phyloP scores from a whole-genome alignment of 2,113 vertebrate species.

The Osmerus mordax region DNA sequence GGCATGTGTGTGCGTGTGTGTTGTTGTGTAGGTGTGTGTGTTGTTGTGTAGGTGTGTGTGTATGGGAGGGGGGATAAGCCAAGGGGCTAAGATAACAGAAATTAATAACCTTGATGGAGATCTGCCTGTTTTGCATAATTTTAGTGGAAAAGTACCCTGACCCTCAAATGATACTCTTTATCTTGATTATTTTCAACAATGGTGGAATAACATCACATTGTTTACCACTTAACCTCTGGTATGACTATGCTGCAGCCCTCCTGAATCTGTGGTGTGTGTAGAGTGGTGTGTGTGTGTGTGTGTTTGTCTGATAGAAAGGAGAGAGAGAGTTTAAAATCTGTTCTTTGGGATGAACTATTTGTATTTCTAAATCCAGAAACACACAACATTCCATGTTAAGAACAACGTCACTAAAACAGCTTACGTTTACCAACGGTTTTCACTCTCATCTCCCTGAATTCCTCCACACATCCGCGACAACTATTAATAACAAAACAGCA shows the following conservation, averaged over 20 bases:
- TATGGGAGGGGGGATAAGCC: constrained; percentile 40
- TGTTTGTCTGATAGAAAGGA: neutral
- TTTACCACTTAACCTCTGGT: constrained; percentile 48
- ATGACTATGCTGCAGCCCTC: neutral
- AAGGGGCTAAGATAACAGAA: constrained; percentile 56
- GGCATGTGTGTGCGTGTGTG: no score
- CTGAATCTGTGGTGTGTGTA: neutral
- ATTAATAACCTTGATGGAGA: constrained; percentile 61
- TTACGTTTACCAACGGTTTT: no score
- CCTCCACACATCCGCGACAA: no score
- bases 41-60: no score
- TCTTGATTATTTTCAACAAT: constrained; percentile 52
- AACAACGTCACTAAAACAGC: no score
- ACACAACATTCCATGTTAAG: neutral
- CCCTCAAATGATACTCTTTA: constrained; percentile 46
- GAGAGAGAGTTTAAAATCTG: neutral
- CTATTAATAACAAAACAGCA: no score
- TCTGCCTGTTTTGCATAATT: constrained; percentile 51
- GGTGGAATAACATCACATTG: constrained; percentile 32
- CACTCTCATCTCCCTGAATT: no score
- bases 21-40: no score
- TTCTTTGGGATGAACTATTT: neutral
- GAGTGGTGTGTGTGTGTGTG: neutral
- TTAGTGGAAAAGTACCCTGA: constrained; percentile 33
- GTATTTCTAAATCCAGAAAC: neutral